phyloP scores from a whole-genome alignment of 2,797 vertebrate genomes.

The Astyanax mexicanus region DNA sequence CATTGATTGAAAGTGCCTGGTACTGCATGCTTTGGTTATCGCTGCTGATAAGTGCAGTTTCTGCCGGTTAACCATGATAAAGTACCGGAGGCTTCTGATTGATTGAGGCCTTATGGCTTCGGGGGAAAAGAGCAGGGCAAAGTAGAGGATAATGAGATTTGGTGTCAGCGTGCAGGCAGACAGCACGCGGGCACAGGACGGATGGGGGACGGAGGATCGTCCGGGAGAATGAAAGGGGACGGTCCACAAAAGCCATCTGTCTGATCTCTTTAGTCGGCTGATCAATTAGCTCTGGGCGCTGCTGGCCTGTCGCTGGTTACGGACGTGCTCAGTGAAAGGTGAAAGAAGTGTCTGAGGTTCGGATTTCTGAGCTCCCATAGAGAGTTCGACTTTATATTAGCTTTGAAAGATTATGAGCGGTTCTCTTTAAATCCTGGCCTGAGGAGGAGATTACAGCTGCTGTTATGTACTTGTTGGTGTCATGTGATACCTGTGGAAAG shows the following conservation, averaged over 20 bases:
- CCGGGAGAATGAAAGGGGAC: background rate
- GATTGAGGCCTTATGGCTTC: conserved; percentile 27
- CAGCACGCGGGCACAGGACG: background rate
- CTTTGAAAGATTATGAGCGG: conserved; percentile 1
- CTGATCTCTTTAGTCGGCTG: background rate
- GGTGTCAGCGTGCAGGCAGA: conserved; percentile 23
- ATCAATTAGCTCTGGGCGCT: background rate
- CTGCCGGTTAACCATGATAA: conserved; percentile 25
- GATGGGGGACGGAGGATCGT: background rate
- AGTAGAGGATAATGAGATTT: conserved; percentile 40
- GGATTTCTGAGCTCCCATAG: background rate
- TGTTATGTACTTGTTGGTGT: background rate
- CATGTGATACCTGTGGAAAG: background rate
- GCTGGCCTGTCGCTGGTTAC: background rate
- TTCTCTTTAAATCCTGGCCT: background rate
- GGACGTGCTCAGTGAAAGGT: background rate
- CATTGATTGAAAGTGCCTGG: no score
- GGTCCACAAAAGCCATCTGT: background rate
- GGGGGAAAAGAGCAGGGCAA: conserved; percentile 10
- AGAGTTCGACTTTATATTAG: background rate
- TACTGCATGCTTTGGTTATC: background rate
- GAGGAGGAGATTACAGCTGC: background rate
- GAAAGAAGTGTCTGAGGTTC: background rate
- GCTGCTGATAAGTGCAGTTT: background rate
- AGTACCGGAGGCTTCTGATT: conserved; percentile 32